Evolutionary conservation across 2,797 vertebrate species (phyloP), one percentile per base, ranked within the genome.

Genomic region (Pseudochromis fuscus): DNA sequence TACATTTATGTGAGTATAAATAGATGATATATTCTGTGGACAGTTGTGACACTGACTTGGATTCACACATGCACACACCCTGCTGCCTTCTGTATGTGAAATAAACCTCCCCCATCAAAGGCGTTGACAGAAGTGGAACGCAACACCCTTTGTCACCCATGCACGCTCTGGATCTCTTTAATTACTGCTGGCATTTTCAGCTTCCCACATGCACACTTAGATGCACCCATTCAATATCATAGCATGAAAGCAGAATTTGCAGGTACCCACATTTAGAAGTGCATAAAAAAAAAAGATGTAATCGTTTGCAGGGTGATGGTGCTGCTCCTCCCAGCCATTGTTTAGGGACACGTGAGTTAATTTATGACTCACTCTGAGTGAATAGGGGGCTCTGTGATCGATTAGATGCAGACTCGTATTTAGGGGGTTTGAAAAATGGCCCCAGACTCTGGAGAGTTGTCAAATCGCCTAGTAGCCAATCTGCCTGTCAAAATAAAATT

Each of bases 371-470:
- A 68, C 48, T 63, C 21, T 51, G 53, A 75, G 75, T 66, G 38
- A 79, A 83, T 23, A 57, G 55, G 58, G 63, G 48, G 51, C 45
- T 45, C 40, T 68, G 69, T 89, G 91, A 92, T 90, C 63, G 55
- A 91, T 91, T 89, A 74, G 77, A 71, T 40, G 71, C 63, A 62
- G 27, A 45, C 64, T 72, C 44, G 62, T 88, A 91, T 91, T 88
- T 91, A n/a, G 83, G 79, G 81, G 64, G 77, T 87, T 79, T 88
- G 82, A 92, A 90, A 91, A 91, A 91, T 90, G 84, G 73, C 63
- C 75, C 55, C 25, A 61, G 67, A 81, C 83, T 67, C 73, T 45
- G 28, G 75, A 69, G 62, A 87, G 87, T 72, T 81, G 84, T 81
- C 86, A 70, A 83, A 87, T 79, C 67, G 66, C 75, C 81, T 67